Evolutionary conservation across 2,113 vertebrate genomes (phyloP), one percentile per base, ranked within the genome.

Genomic region (Pantherophis guttatus): DNA sequence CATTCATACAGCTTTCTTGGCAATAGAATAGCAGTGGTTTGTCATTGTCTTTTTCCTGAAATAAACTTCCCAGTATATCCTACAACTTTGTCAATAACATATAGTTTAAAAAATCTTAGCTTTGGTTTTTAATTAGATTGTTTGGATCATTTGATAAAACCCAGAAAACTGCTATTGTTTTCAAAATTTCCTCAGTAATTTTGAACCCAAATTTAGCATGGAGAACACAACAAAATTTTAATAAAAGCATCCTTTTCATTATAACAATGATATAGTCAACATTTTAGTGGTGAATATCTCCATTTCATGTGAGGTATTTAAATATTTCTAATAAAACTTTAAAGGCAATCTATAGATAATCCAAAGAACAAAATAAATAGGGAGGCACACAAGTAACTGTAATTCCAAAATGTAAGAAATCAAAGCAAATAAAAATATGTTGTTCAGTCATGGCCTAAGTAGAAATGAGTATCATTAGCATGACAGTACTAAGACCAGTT

Each of bases 101-200:
- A 65, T 96, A 70, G 94, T 96, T 96, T 95, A 26, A 55, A 95
- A 96, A 92, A 91, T 96, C 11, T 23, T 89, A 44, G 96, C 92
- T 93, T 58, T 92, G 1, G 39, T 93, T 95, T 93, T 54, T 94
- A 96, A 58, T 96, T 95, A 53, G 88, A 93, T 13, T 96, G 92
- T 91, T 95, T 93, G 19, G 11, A 11, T 94, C 44, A 92, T 90
- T 90, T 81, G 91, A 89, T 90, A 23, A 0, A 8, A 75, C 65
- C 89, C 23, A 87, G 44, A 92, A 70, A 92, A 54, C 39, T 19
- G n/a, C 24, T 33, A n/a, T 75, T 90, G 44, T 50, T 54, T 87
- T 88, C 13, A 53, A 88, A 88, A 29, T 55, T 9, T 7, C 54
- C 23, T 88, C 54, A 54, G 88, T 10, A 24, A 15, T 88, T 62